Percentiles rank a stretch among this genome's conserved stretches.
These are phyloP conservation scores for Aurelia aurita DNA, from an alignment of 30 jellyfish, hydroid and myxozoan species.

Conservation along the genomic window DNA sequence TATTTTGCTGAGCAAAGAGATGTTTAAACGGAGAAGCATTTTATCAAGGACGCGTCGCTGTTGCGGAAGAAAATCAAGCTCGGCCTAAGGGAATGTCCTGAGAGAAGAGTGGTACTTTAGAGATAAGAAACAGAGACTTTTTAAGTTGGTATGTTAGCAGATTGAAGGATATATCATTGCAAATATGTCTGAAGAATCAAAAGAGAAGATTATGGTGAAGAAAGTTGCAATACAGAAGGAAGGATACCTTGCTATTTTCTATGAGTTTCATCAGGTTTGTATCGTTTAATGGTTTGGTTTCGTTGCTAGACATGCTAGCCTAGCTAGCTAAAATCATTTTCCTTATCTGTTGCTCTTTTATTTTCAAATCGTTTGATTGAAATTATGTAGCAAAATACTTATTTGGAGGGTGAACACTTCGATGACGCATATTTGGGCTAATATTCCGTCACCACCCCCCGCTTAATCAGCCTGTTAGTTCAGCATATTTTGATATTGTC, in stretches of 20 bases:
- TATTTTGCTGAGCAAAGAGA: too few species aligned
- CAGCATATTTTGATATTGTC: too few species aligned
- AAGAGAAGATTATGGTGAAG: constrained; percentile 33
- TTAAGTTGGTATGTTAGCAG: background rate
- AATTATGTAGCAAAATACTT: too few species aligned
- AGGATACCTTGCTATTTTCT: constrained; percentile 81
- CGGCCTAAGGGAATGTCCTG: background rate
- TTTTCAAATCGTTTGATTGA: too few species aligned
- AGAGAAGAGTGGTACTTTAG: background rate
- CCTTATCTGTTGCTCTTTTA: too few species aligned
- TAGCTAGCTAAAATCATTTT: too few species aligned
- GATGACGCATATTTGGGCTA: background rate
- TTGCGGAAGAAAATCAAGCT: constrained; percentile 29
- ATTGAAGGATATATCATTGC: background rate
- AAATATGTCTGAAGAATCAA: constrained; percentile 38
- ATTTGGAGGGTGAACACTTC: background rate
- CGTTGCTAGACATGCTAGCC: background rate
- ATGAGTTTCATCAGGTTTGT: constrained; percentile 85
- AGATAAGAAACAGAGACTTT: background rate
- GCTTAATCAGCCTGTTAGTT: too few species aligned
- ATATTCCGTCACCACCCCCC: too few species aligned
- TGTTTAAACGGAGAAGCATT: too few species aligned
- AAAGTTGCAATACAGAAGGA: constrained; percentile 95
- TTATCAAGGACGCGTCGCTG: background rate
- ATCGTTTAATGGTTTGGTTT: background rate